Conservation (phyloP, 2,888 invertebrate genomes). For the Scaptomyza polygonia region DNA sequence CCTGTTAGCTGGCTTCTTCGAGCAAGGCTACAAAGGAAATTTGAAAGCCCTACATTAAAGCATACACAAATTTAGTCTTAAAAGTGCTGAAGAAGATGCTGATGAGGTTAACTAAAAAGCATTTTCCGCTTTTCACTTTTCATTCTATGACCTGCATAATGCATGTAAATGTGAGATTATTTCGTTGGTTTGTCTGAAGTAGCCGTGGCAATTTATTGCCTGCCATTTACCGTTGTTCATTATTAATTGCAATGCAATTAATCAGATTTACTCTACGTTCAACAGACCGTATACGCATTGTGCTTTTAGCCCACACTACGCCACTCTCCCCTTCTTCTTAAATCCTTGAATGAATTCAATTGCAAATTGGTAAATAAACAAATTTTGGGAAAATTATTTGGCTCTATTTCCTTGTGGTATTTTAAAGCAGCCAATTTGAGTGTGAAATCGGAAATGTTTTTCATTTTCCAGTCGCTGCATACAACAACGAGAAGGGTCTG, state of each 20-base stretch:
- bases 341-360: slow-evolving; percentile 70
- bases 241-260: slow-evolving; percentile 77
- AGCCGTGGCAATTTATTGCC: slow-evolving; percentile 73
- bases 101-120: slow-evolving; percentile 8
- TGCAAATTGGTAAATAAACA: slow-evolving; percentile 75
- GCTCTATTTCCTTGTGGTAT: slow-evolving; percentile 26
- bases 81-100: slow-evolving; percentile 19
- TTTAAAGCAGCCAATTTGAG: slow-evolving; percentile 51
- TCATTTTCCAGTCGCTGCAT: slow-evolving; percentile 37
- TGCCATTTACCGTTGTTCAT: slow-evolving; percentile 75
- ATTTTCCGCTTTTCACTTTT: slow-evolving; percentile 33
- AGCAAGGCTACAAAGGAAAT: too few species aligned
- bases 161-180: slow-evolving; percentile 13
- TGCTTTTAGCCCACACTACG: neutral
- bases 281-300: slow-evolving; percentile 69
- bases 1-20: too few species aligned
- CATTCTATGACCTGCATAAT: slow-evolving; percentile 55
- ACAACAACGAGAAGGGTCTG: neutral
- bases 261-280: slow-evolving; percentile 74
- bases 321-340: too few species aligned
- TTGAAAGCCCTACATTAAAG: neutral
- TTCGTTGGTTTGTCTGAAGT: slow-evolving; percentile 6
- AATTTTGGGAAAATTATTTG: slow-evolving; percentile 37
- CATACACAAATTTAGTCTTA: slow-evolving; percentile 22
- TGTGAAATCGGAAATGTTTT: slow-evolving; percentile 73